Base-by-base conservation (phyloP, 1,140 invertebrate genomes). In the Bombus waltoni region DNA sequence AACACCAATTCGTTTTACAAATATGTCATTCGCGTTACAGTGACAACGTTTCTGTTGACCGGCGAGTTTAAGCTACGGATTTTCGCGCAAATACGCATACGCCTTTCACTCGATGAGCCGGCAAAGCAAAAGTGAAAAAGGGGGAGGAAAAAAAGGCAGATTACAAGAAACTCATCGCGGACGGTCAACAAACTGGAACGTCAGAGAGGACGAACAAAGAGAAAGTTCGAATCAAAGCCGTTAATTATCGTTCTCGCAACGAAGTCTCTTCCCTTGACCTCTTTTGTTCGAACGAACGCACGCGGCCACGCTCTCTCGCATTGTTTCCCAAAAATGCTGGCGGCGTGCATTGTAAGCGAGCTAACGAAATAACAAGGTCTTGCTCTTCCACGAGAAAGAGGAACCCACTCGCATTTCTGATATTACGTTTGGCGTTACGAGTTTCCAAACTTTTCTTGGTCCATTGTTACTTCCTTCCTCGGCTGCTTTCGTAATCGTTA, bases 151-250 rank as follows among this genome's bases (percentile, higher is more conserved):
- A 38, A 38, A 2, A 1, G 47, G 42, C 28, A 40, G 28, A 10
- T 15, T 62, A 28, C 22, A 76, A 76, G 74, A 59, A 76, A 25
- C 57, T 77, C 38, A 38, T 62, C 13, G 40, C 18, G 59, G 28
- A 66, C 42, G 42, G 77, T 79, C 65, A 79, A 79, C 65, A 68
- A 79, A 53, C 65, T n/a, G 38, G 77, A 47, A 47, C 42, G 42
- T 79, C 42, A 68, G 22, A 68, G 32, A 10, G 32, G 13, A 53
- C 77, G 68, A 79, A 79, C 65, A 79, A 79, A 47, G 57, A 42
- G 75, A 38, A 79, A 70, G 77, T n/a, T 70, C 44, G 42, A 79
- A 79, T 70, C 77, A 79, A 79, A 79, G 65, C 77, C 77, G 77
- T 70, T 79, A 79, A 79, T 79, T 79, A 79, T 79, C 77, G 77